Evolutionary conservation across 2,888 invertebrate species (phyloP).

Genomic region (Eurytoma californica): DNA sequence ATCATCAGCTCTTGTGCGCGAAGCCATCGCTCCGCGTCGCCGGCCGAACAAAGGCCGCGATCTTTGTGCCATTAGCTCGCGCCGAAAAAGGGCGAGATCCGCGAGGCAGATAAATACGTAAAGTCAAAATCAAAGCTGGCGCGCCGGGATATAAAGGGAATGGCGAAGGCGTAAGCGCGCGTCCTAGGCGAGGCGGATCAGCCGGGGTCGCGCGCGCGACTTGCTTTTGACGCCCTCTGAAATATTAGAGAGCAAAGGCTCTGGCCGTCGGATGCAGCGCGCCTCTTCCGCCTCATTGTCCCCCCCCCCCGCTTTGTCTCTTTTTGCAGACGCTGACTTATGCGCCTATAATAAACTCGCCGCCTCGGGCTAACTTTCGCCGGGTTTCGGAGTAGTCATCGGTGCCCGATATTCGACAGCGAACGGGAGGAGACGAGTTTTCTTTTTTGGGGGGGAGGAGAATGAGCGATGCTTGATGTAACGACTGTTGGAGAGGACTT

Average conservation of each 20-base stretch:
- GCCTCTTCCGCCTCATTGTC: slow-evolving; percentile 16
- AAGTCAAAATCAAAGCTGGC: too few species aligned
- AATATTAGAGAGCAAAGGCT: slow-evolving; percentile 67
- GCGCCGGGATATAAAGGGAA: too few species aligned
- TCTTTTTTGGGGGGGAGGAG: not conserved
- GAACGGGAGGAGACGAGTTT: slow-evolving; percentile 3
- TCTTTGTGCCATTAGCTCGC: too few species aligned
- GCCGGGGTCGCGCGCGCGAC: slow-evolving; percentile 52
- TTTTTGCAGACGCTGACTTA: not conserved
- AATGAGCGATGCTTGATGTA: not conserved
- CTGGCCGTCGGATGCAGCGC: slow-evolving; percentile 64
- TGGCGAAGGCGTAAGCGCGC: too few species aligned
- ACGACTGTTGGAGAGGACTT: not conserved
- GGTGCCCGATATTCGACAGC: slow-evolving; percentile 2
- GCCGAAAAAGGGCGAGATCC: too few species aligned
- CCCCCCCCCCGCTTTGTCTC: not conserved
- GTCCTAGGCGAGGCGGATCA: slow-evolving; percentile 32
- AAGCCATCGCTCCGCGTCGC: too few species aligned
- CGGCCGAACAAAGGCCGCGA: too few species aligned
- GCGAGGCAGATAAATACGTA: too few species aligned
- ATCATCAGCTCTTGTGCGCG: too few species aligned
- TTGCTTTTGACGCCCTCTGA: slow-evolving; percentile 67
- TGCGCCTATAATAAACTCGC: not conserved
- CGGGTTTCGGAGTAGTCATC: not conserved
- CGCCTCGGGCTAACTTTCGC: not conserved